These are phyloP conservation scores for Elgaria multicarinata DNA, from an alignment of 2,113 vertebrate species.

Conservation along the genomic window DNA sequence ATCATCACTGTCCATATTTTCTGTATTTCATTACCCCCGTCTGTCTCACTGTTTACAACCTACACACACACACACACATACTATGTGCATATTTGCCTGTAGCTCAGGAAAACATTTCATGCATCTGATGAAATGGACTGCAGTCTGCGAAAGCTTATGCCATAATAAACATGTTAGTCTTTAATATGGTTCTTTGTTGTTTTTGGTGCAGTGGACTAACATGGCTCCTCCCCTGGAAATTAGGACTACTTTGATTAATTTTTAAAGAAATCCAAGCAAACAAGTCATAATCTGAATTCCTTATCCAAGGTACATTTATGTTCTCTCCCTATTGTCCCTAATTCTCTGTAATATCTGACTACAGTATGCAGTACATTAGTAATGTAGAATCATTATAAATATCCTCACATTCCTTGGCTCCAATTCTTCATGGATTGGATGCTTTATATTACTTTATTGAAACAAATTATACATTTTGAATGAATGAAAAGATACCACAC, in stretches of 20 bases:
- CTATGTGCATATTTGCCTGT: too few relatives aligned
- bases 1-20: too few relatives aligned
- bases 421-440: conserved; percentile 41
- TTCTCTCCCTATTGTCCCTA: conserved; percentile 70
- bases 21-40: too few relatives aligned
- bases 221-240: conserved; percentile 72
- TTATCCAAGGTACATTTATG: conserved; percentile 73
- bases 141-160: too few relatives aligned
- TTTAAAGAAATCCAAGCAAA: conserved; percentile 67
- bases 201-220: conserved; percentile 53
- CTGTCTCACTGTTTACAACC: too few relatives aligned
- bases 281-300: conserved; percentile 71
- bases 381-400: conserved; percentile 48
- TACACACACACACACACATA: too few relatives aligned
- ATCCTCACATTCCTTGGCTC: conserved; percentile 55
- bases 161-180: too few relatives aligned
- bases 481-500: conserved; percentile 28
- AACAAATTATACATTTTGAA: conserved; percentile 52
- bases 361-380: conserved; percentile 47
- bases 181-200: neutral
- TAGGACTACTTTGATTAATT: conserved; percentile 74
- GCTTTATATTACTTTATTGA: conserved; percentile 49
- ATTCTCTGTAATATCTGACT: conserved; percentile 66
- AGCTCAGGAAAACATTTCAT: neutral
- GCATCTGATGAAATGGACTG: neutral